phyloP scores from a whole-genome alignment of 1,140 invertebrate species.

The Laodelphax striatellus region DNA sequence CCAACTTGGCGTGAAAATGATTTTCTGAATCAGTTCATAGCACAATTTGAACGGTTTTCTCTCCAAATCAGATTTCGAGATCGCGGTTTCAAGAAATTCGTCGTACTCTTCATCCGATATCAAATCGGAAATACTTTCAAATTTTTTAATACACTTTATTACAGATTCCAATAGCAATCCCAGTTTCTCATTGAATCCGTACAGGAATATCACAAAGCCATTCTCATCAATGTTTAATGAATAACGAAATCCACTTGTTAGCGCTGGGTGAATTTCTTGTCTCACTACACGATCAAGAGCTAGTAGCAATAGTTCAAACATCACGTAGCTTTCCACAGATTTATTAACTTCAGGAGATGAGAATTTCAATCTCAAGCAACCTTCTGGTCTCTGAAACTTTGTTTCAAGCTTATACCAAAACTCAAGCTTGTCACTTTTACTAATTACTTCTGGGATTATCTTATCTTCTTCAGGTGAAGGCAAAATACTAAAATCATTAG shows the following conservation, averaged over 20 bases:
- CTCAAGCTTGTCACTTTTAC: slow-evolving; percentile 46
- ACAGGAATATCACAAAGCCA: slow-evolving; percentile 56
- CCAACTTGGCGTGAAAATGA: slow-evolving; percentile 48
- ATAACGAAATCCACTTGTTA: slow-evolving; percentile 58
- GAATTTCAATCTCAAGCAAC: slow-evolving; percentile 59
- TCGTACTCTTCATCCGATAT: slow-evolving; percentile 36
- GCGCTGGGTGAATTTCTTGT: slow-evolving; percentile 68
- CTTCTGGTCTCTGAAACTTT: slow-evolving; percentile 74
- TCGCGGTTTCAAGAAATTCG: slow-evolving; percentile 55
- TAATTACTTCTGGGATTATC: slow-evolving; percentile 50
- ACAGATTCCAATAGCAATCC: slow-evolving; percentile 31
- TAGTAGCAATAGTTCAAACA: slow-evolving; percentile 47
- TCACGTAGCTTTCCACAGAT: slow-evolving; percentile 41
- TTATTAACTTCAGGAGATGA: slow-evolving; percentile 48
- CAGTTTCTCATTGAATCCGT: slow-evolving; percentile 67
- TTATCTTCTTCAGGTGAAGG: slow-evolving; percentile 26
- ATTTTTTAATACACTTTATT: slow-evolving; percentile 27
- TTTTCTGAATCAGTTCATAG: slow-evolving; percentile 49
- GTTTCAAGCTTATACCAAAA: slow-evolving; percentile 81
- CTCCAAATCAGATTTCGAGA: slow-evolving; percentile 24
- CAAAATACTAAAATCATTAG: slow-evolving; percentile 65
- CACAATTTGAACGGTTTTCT: slow-evolving; percentile 49
- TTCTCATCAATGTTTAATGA: slow-evolving; percentile 43
- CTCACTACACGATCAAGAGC: slow-evolving; percentile 45
- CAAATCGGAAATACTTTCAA: slow-evolving; percentile 28